Base-by-base conservation (phyloP, 2,888 invertebrate species). In the Chrysodeixis includens region DNA sequence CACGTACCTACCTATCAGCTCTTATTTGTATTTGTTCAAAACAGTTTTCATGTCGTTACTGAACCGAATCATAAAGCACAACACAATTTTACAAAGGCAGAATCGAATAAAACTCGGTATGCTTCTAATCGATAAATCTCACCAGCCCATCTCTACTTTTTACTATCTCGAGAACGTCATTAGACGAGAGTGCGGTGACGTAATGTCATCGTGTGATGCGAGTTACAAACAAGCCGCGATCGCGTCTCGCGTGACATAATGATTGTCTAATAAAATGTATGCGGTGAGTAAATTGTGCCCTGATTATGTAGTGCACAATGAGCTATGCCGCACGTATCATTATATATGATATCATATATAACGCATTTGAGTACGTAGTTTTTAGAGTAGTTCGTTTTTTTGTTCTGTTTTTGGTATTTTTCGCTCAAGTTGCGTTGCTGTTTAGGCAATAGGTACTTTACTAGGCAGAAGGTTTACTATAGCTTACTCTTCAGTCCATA, bases 211-310 rank as follows among this genome's bases (percentile, higher is more conserved):
- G 63, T 75, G 74, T 73, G 30, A 54, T 44, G 64, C 66, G 56
- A 76, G 77, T 76, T 81, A 84, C 86, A 88, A 88, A 85, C 77
- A 69, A 76, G 60, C 74, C 80, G 79, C 74, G n/a, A 7, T 5
- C n/a, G 69, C 66, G 78, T 76, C 26, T 81, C 78, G 81, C 81
- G 81, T 87, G 87, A 86, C 84, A 85, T 83, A 83, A 86, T 84
- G 83, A 83, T 80, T 76, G 87, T 88, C 81, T 87, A 88, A 86
- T 81, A 71, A 66, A 72, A 66, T 67, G 65, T 72, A 63, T 70
- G 72, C 66, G 69, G 66, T 75, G 75, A 78, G 78, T 80, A 76
- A n/a, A 80, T 77, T 76, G 70, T 73, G 71, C 62, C 64, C 52
- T 71, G 63, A 81, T 78, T 74, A 79, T 68, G 49, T 56, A 62